Evolutionary conservation across 1,140 invertebrate genomes (phyloP).

Genomic region (Ips typographus): DNA sequence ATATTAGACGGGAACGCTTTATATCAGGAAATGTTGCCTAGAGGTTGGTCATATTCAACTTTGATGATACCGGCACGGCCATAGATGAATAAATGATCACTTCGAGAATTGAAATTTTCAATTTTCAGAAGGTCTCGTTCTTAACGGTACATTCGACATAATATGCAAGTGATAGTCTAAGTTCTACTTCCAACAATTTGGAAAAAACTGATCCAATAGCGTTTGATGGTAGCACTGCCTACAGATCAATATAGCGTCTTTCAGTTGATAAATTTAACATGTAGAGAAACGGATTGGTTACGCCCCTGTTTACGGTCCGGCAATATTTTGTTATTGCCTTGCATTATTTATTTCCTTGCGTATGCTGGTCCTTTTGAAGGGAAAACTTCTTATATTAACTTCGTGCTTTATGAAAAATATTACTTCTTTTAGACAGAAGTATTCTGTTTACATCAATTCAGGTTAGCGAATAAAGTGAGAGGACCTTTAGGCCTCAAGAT

Average conservation of each 20-base stretch:
- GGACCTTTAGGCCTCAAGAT: too few relatives aligned
- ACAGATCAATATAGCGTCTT: too few relatives aligned
- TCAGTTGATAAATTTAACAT: too few relatives aligned
- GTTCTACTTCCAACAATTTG: not conserved
- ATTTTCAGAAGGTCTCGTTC: too few relatives aligned
- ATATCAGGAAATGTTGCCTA: conserved; percentile 1
- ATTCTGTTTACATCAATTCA: conserved; percentile 8
- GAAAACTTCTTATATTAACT: conserved; percentile 36
- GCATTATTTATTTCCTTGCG: conserved; percentile 47
- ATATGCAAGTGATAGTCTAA: too few relatives aligned
- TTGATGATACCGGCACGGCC: not conserved
- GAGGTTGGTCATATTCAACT: not conserved
- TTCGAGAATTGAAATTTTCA: too few relatives aligned
- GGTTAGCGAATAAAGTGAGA: too few relatives aligned
- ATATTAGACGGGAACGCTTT: conserved; percentile 8
- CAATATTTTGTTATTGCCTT: conserved; percentile 49
- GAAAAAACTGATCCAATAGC: not conserved
- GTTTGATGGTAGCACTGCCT: too few relatives aligned
- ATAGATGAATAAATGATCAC: too few relatives aligned
- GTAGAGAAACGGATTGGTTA: not conserved
- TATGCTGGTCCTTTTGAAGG: conserved; percentile 42
- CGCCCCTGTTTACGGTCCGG: conserved; percentile 42
- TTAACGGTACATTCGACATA: too few relatives aligned
- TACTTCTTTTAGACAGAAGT: conserved; percentile 16
- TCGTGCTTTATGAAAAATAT: conserved; percentile 36